Evolutionary conservation across 2,888 invertebrate genomes (phyloP).

Genomic region (Margaritifera margaritifera): DNA sequence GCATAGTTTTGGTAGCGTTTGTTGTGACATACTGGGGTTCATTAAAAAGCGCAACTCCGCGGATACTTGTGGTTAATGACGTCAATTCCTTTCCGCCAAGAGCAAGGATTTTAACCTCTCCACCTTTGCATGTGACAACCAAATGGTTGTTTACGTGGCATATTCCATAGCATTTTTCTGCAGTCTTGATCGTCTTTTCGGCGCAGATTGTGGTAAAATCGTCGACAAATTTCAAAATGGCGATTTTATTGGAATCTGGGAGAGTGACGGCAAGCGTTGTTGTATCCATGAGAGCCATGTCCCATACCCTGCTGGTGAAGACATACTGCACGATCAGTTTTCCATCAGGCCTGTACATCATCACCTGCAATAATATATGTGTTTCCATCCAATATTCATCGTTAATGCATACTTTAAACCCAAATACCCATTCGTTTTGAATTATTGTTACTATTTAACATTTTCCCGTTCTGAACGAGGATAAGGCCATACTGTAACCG

Average conservation of each 20-base stretch:
- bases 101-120: conserved; percentile 34
- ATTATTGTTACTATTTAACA: too few species aligned
- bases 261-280: conserved; percentile 31
- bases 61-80: conserved; percentile 28
- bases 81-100: conserved; percentile 36
- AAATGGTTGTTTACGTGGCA: conserved; percentile 30
- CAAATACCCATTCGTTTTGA: too few species aligned
- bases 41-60: conserved; percentile 27
- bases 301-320: conserved; percentile 38
- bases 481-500: too few species aligned
- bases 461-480: too few species aligned
- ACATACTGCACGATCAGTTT: conserved; percentile 30
- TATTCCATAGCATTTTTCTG: conserved; percentile 32
- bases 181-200: conserved; percentile 33
- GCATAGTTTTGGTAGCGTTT: conserved; percentile 29
- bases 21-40: conserved; percentile 37
- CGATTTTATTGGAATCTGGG: conserved; percentile 37
- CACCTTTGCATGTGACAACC: conserved; percentile 36
- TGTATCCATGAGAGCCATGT: conserved; percentile 30
- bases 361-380: conserved; percentile 1
- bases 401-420: too few species aligned
- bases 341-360: conserved; percentile 31
- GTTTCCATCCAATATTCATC: too few species aligned
- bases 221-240: conserved; percentile 31
- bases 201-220: conserved; percentile 20